These are phyloP conservation scores for Steinernema hermaphroditum DNA, from an alignment of 2,888 invertebrate genomes.

Conservation along the genomic window DNA sequence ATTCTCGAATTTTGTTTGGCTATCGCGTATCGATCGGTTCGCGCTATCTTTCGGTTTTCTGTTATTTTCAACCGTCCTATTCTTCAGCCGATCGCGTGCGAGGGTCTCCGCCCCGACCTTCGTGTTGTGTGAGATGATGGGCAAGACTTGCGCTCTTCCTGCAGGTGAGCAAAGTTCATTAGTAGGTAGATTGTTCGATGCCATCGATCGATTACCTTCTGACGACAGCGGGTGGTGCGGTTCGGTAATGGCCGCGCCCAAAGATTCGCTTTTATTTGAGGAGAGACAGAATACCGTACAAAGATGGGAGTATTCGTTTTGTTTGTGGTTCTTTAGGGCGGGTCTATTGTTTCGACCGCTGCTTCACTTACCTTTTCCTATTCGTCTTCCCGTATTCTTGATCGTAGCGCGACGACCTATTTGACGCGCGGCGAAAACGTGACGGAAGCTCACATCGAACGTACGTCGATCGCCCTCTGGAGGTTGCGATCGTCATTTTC, in stretches of 20 bases:
- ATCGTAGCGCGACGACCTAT: constrained; percentile 13
- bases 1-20: not conserved
- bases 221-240: constrained; percentile 1
- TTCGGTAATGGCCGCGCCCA: constrained; percentile 20
- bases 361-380: constrained; percentile 14
- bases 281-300: constrained; percentile 23
- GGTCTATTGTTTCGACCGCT: constrained; percentile 4
- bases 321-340: constrained; percentile 3
- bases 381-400: constrained; percentile 3
- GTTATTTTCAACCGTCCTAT: constrained; percentile 8
- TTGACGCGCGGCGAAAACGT: constrained; percentile 13
- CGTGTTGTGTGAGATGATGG: not conserved
- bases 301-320: not conserved
- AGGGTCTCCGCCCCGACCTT: not conserved
- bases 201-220: constrained; percentile 6
- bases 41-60: not conserved
- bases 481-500: too few relatives aligned
- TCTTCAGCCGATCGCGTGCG: not conserved
- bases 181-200: constrained; percentile 7
- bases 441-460: not conserved
- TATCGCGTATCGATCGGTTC: constrained; percentile 7
- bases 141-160: constrained; percentile 13
- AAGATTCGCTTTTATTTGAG: constrained; percentile 28
- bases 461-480: too few relatives aligned
- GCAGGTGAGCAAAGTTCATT: constrained; percentile 25